These are phyloP conservation scores for Drosophila sturtevanti DNA, from an alignment of 1,140 invertebrate genomes.

Conservation along the genomic window DNA sequence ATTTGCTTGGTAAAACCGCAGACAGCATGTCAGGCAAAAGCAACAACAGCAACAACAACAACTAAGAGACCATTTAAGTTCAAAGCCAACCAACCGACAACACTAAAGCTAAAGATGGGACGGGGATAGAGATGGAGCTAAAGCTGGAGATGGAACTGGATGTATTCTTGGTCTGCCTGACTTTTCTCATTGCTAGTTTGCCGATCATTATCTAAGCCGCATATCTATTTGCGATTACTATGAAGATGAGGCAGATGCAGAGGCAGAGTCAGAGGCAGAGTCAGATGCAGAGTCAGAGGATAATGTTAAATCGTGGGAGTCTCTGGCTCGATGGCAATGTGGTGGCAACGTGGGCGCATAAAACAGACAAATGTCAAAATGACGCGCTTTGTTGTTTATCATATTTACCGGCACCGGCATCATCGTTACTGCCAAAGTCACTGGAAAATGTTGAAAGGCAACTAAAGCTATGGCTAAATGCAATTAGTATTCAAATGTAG, in stretches of 20 bases:
- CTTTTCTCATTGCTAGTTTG: slow-evolving; percentile 1
- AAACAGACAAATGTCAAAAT: slow-evolving; percentile 78
- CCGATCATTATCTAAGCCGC: slow-evolving; percentile 74
- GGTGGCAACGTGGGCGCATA: slow-evolving; percentile 71
- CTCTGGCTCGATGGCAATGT: slow-evolving; percentile 35
- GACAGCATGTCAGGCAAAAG: slow-evolving; percentile 49
- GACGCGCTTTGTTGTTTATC: slow-evolving; percentile 81
- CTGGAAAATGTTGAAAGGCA: background rate
- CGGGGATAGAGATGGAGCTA: slow-evolving; percentile 25
- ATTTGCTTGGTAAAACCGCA: slow-evolving; percentile 57
- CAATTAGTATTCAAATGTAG: slow-evolving; percentile 80
- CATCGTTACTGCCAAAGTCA: too few species aligned
- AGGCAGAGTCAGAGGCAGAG: background rate
- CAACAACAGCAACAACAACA: slow-evolving; percentile 24
- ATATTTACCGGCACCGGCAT: slow-evolving; percentile 69
- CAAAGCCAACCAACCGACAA: slow-evolving; percentile 74
- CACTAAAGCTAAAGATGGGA: slow-evolving; percentile 19
- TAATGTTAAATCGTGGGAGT: slow-evolving; percentile 62
- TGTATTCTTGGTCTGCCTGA: slow-evolving; percentile 16
- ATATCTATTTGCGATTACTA: slow-evolving; percentile 73
- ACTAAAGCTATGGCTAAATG: slow-evolving; percentile 53
- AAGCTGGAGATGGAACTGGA: slow-evolving; percentile 17
- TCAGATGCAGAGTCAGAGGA: background rate
- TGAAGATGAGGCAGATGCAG: slow-evolving; percentile 2
- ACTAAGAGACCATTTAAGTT: slow-evolving; percentile 68